Base-by-base conservation (phyloP, 2,797 vertebrate genomes). In the Hipposideros larvatus region DNA sequence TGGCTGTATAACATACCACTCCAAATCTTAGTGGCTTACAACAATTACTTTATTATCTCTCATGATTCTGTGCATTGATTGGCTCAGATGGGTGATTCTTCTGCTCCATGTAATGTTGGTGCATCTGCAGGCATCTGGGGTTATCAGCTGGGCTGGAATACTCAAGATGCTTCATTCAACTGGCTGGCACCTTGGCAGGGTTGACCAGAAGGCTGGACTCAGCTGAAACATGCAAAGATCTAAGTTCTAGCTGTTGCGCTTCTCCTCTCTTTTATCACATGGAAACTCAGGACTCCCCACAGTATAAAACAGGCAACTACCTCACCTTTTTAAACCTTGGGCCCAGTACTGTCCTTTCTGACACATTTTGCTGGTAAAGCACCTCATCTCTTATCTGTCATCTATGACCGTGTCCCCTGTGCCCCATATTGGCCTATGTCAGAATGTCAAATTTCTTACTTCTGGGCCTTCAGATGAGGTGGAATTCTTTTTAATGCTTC, bases 401-500 rank as follows among this genome's bases (percentile, higher is more conserved):
- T 43, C 57, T 22, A 15, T 37, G 43, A 91, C 48, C 18, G 63
- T 34, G 4, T 70, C 53, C 7, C 19, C 73, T 48, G 43, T 96
- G 61, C 19, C 51, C 68, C 28, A 28, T 11, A 51, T 41, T 31
- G 28, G 21, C 79, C 65, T 48, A 0, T 46, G 55, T 74, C 37
- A 7, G 61, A 90, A 90, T 53, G 16, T 61, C 53, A 75, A 2
- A 31, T 53, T 61, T 70, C 48, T 61, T 43, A 90, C 22, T 51
- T 65, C 48, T 59, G 22, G 15, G 74, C 13, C 24, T 87, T 92
- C 57, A 18, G 55, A 26, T 37, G n/a, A 88, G 41, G 46, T 48
- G 19, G 68, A 73, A 82, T 95, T 68, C 71, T 82, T 82, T 78
- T 87, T 48, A 92, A 88, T 83, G 51, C 7, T 77, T 61, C 16